phyloP scores from a whole-genome alignment of 2,888 invertebrate species.

The Habrosyne pyritoides region DNA sequence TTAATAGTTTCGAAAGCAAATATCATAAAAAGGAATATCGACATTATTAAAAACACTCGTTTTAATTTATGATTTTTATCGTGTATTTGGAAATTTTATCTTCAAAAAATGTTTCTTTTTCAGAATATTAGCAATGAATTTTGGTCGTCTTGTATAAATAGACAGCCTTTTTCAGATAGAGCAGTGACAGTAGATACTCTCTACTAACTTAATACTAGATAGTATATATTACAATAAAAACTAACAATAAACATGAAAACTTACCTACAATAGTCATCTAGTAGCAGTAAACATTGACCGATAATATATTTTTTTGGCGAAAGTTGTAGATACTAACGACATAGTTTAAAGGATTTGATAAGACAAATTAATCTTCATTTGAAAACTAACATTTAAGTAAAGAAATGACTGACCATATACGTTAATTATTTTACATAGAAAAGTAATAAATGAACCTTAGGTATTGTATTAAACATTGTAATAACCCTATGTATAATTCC shows the following conservation, averaged over 20 bases:
- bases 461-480: slow-evolving; percentile 22
- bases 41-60: neutral
- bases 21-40: neutral
- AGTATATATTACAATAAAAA: too few species aligned
- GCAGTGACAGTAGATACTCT: too few species aligned
- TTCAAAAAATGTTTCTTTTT: too few species aligned
- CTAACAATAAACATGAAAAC: too few species aligned
- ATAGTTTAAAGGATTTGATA: slow-evolving; percentile 25
- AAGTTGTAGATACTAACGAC: slow-evolving; percentile 26
- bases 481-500: slow-evolving; percentile 21
- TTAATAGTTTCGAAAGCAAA: neutral
- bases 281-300: neutral
- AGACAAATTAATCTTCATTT: slow-evolving; percentile 8
- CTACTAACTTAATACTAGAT: too few species aligned
- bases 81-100: too few species aligned
- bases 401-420: slow-evolving; percentile 71
- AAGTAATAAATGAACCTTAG: slow-evolving; percentile 21
- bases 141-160: too few species aligned
- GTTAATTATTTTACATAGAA: slow-evolving; percentile 67
- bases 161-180: too few species aligned
- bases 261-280: neutral
- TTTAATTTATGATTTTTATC: neutral
- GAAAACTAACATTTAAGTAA: slow-evolving; percentile 38
- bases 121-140: too few species aligned
- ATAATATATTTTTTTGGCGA: neutral